These are phyloP conservation scores for Heterotis niloticus DNA, from an alignment of 2,113 vertebrate genomes.

Conservation along the genomic window DNA sequence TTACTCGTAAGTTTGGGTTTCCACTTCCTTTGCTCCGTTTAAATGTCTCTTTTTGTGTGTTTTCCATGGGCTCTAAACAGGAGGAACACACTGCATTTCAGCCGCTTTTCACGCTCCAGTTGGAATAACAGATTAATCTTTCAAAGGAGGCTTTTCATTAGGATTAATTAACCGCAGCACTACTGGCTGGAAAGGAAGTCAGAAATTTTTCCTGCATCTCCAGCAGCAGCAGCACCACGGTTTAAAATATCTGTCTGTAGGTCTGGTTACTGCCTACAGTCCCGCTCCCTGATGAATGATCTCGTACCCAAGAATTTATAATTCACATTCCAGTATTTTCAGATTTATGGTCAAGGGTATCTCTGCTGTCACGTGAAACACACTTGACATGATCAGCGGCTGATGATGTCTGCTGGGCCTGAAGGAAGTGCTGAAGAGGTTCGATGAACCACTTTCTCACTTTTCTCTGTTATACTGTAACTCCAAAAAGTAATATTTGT, in stretches of 20 bases:
- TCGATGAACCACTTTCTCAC: background rate
- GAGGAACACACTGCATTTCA: constrained; percentile 2
- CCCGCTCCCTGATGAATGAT: constrained; percentile 20
- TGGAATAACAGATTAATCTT: constrained; percentile 19
- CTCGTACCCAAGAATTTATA: constrained; percentile 12
- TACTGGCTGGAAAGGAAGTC: constrained; percentile 8
- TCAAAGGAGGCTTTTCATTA: constrained; percentile 24
- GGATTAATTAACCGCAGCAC: constrained; percentile 18
- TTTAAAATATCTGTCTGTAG: constrained; percentile 18
- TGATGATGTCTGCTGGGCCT: background rate
- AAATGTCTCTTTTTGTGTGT: background rate
- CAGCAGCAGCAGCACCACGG: background rate
- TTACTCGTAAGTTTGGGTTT: background rate
- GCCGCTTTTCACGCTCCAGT: constrained; percentile 8
- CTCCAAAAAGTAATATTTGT: too few relatives aligned
- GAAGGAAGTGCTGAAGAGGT: background rate
- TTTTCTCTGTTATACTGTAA: too few relatives aligned
- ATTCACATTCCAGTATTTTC: background rate
- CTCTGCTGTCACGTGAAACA: constrained; percentile 16
- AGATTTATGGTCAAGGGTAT: constrained; percentile 17
- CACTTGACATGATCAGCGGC: background rate
- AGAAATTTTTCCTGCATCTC: constrained; percentile 4
- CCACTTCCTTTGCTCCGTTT: background rate
- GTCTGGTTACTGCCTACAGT: constrained; percentile 15
- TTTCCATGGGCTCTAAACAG: background rate